A percentile compares a stretch with the other conserved stretches of the same genome.
phyloP scores from a whole-genome alignment of 2,888 invertebrate species.

The Tachina lurida region DNA sequence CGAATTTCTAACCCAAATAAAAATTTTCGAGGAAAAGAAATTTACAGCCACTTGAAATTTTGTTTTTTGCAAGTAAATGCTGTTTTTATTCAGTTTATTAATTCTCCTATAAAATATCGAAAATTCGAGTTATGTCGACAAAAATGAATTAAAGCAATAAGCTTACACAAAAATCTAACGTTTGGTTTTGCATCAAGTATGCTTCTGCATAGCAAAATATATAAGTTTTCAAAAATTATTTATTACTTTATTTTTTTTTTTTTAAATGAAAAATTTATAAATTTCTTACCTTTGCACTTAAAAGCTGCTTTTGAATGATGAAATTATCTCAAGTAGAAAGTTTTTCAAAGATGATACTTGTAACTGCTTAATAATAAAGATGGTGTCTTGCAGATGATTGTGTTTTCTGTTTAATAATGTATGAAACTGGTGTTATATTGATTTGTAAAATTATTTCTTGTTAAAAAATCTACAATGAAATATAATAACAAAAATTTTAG shows the following conservation, averaged over 20 bases:
- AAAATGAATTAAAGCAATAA: no score
- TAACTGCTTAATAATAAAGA: neutral
- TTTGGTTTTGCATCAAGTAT: no score
- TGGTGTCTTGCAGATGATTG: neutral
- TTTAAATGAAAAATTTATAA: neutral
- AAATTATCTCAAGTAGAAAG: neutral
- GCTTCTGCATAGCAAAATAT: no score
- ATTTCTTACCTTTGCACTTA: neutral
- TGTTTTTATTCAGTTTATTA: no score
- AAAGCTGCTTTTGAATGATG: neutral
- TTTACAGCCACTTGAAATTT: no score
- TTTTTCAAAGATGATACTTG: neutral
- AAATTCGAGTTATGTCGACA: no score
- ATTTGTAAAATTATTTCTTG: constrained; percentile 3
- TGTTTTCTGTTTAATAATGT: neutral
- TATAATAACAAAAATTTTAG: neutral
- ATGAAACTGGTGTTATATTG: neutral
- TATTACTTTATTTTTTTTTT: no score
- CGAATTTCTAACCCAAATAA: no score
- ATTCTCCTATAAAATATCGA: no score
- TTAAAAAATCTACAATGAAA: constrained; percentile 29
- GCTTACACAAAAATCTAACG: no score
- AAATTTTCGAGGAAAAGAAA: no score
- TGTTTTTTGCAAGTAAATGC: no score
- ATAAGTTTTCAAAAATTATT: neutral